Evolutionary conservation across 2,888 invertebrate species (phyloP).

Genomic region (Agapetus fuscipes): DNA sequence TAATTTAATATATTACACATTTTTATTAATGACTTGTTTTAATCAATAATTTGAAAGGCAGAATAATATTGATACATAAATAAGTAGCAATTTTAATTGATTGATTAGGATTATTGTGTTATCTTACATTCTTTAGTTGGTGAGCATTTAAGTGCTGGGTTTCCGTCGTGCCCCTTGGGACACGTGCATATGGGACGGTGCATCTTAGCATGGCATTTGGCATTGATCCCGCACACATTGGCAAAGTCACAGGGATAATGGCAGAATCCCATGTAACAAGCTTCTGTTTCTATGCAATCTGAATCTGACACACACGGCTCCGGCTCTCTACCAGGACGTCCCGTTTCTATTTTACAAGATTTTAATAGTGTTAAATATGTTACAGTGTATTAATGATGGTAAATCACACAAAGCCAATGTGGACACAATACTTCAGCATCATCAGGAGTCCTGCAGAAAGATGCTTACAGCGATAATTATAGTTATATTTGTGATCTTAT

Average conservation of each 20-base stretch:
- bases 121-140: conserved; percentile 67
- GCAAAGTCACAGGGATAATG: conserved; percentile 77
- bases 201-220: conserved; percentile 70
- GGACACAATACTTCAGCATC: too few relatives aligned
- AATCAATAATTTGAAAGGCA: neutral
- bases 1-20: neutral
- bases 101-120: conserved; percentile 13
- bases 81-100: too few relatives aligned
- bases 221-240: conserved; percentile 64
- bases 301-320: conserved; percentile 75
- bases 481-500: too few relatives aligned
- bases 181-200: conserved; percentile 77
- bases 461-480: too few relatives aligned
- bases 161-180: conserved; percentile 70
- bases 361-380: conserved; percentile 16
- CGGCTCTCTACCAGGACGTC: conserved; percentile 59
- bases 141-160: conserved; percentile 72
- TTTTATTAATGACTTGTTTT: conserved; percentile 1
- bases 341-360: conserved; percentile 47
- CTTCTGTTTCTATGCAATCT: conserved; percentile 74
- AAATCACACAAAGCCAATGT: neutral
- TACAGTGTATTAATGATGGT: too few relatives aligned
- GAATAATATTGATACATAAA: too few relatives aligned
- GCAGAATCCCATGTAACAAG: conserved; percentile 74
- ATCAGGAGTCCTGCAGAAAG: conserved; percentile 8